These are phyloP conservation scores for Halictus rubicundus DNA, from an alignment of 1,140 invertebrate species.

Conservation along the genomic window DNA sequence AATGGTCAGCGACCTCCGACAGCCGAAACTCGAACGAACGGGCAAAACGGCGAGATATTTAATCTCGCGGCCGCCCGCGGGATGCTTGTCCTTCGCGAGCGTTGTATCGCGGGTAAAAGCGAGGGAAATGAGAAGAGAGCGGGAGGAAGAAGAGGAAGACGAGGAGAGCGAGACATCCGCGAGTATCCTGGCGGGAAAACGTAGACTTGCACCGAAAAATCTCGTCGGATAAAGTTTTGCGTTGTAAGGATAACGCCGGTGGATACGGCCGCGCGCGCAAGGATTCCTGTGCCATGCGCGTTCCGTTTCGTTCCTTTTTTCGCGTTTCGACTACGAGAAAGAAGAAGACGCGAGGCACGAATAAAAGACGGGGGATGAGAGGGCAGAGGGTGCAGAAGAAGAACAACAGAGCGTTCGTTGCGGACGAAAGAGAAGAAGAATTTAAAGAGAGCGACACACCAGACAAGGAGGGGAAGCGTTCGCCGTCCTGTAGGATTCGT, in stretches of 20 bases:
- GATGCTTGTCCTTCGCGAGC: slow-evolving; percentile 5
- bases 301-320: slow-evolving; percentile 32
- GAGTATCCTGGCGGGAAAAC: slow-evolving; percentile 25
- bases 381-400: slow-evolving; percentile 12
- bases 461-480: slow-evolving; percentile 39
- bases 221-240: slow-evolving; percentile 45
- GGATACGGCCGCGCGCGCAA: slow-evolving; percentile 48
- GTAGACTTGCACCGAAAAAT: slow-evolving; percentile 35
- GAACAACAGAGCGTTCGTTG: slow-evolving; percentile 30
- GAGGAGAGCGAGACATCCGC: too few species aligned
- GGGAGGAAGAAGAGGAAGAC: neutral
- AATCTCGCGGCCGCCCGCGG: slow-evolving; percentile 8
- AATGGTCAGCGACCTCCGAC: slow-evolving; percentile 3
- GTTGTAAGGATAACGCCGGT: slow-evolving; percentile 34
- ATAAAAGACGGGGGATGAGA: neutral
- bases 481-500: slow-evolving; percentile 58
- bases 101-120: neutral
- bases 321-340: neutral
- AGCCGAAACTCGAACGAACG: slow-evolving; percentile 24
- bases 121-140: slow-evolving; percentile 4
- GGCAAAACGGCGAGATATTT: neutral
- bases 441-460: slow-evolving; percentile 21
- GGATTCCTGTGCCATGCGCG: slow-evolving; percentile 63
- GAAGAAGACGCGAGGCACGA: slow-evolving; percentile 18
- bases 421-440: slow-evolving; percentile 29